Base-by-base conservation (phyloP, 2,113 vertebrate genomes). In the Limanda limanda region DNA sequence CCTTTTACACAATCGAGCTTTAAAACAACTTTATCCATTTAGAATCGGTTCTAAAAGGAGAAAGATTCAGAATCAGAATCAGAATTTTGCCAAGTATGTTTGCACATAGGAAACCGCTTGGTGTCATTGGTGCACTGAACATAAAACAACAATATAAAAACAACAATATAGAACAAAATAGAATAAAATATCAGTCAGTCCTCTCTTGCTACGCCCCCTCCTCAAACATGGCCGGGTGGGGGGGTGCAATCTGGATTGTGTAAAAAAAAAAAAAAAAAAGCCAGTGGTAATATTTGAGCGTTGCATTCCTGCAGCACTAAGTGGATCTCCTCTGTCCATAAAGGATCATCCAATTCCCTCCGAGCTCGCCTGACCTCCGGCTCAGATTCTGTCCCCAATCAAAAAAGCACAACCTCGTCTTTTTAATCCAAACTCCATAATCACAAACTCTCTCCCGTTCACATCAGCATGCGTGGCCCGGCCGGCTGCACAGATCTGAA, bases 371-470 rank as follows among this genome's bases (percentile, higher is more conserved):
- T 88, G 88, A 93, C 90, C 89, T 89, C 86, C 13, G 60, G 66
- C 72, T 84, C 79, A 68, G 70, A 89, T 78, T 84, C 89, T 74
- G 81, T 66, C 82, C 81, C 82, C 74, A 91, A 91, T 93, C 90
- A 89, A 90, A 92, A 92, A 91, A 91, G 88, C 86, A 92, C 91
- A 92, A 86, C 87, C 72, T 80, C 75, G 47, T 75, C 81, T 61
- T 84, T 25, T 89, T 94, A 93, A 94, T 92, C 92, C 89, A 66
- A 66, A 65, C 73, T 68, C 82, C 83, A 82, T 92, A 93, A 92
- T 93, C 89, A 91, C 88, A 73, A 85, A 81, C 58, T 83, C 61
- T 83, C 64, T 61, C 59, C 21, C 21, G n/a, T 54, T 67, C 68
- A 59, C 82, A 75, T 74, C 83, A 48, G 66, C 75, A 23, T 68